phyloP scores from a whole-genome alignment of 2,888 invertebrate genomes.

The Dicyrtomina minuta region DNA sequence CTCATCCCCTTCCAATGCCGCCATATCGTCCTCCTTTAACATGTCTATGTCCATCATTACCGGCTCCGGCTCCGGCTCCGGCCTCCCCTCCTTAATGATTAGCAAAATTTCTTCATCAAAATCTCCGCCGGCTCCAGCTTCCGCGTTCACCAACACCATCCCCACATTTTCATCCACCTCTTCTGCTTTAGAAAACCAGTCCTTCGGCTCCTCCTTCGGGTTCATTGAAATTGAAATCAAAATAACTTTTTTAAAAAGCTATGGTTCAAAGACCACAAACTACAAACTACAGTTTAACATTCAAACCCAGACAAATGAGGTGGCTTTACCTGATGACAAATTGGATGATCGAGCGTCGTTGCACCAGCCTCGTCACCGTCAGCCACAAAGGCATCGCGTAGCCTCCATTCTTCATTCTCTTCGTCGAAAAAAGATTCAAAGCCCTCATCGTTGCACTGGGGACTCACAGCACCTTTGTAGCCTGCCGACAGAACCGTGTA shows the following conservation, averaged over 20 bases:
- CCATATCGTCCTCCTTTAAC: conserved; percentile 62
- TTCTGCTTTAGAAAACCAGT: no score
- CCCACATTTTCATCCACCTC: neutral
- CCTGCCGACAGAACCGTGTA: conserved; percentile 57
- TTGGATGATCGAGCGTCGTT: conserved; percentile 76
- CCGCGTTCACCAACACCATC: no score
- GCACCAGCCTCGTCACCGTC: conserved; percentile 64
- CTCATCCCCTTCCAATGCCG: neutral
- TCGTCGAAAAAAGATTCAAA: conserved; percentile 96
- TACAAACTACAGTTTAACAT: no score
- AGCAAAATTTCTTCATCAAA: conserved; percentile 53
- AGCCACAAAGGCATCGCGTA: conserved; percentile 71
- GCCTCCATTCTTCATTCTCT: conserved; percentile 96
- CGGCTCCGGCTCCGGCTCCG: no score
- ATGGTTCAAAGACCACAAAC: no score
- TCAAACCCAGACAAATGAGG: no score
- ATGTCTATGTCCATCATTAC: conserved; percentile 66
- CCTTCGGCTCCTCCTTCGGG: no score
- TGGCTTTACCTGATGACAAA: conserved; percentile 72
- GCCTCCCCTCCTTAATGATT: conserved; percentile 51
- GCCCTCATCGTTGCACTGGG: conserved; percentile 86
- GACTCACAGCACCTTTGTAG: conserved; percentile 70
- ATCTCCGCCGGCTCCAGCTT: conserved; percentile 12
- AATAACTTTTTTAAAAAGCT: no score
- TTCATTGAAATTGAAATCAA: conserved; percentile 26